Percentiles rank a stretch among this genome's conserved stretches.
Evolutionary conservation across 2,888 invertebrate genomes (phyloP).

Genomic region (Meta bourneti): DNA sequence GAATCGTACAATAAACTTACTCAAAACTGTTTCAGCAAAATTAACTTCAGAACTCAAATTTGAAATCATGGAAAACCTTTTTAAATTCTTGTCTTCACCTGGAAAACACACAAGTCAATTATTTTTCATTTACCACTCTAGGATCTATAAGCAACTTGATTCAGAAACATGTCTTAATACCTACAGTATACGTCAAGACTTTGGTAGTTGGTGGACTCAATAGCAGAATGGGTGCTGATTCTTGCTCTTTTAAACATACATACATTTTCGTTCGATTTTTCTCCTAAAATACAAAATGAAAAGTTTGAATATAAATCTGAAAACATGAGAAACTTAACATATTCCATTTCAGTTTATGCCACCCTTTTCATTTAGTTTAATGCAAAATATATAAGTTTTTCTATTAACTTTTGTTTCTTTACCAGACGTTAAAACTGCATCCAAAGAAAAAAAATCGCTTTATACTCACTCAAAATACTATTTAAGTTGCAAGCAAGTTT

Average conservation of each 20-base stretch:
- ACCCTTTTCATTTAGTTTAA: too few relatives aligned
- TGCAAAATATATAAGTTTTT: too few relatives aligned
- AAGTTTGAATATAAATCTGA: too few relatives aligned
- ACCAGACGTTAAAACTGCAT: too few relatives aligned
- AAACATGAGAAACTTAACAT: too few relatives aligned
- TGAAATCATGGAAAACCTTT: slow-evolving; percentile 36
- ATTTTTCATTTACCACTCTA: not conserved
- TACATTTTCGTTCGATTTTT: not conserved
- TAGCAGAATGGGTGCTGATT: not conserved
- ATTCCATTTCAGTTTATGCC: too few relatives aligned
- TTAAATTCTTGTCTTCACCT: slow-evolving; percentile 3
- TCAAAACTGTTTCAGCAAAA: slow-evolving; percentile 21
- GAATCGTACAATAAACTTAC: slow-evolving; percentile 1
- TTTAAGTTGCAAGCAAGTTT: too few relatives aligned
- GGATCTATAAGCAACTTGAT: not conserved
- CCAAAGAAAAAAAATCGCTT: too few relatives aligned
- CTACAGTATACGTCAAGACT: slow-evolving; percentile 17
- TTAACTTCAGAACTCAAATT: slow-evolving; percentile 32
- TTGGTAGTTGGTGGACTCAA: not conserved
- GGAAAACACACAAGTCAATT: not conserved
- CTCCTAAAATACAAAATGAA: not conserved
- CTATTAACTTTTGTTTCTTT: too few relatives aligned
- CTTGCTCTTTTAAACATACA: not conserved
- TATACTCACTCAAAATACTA: too few relatives aligned
- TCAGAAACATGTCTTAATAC: not conserved